Percentiles rank a stretch among this genome's conserved stretches.
Evolutionary conservation across 2,113 vertebrate species (phyloP).

Genomic region (Peromyscus maniculatus): DNA sequence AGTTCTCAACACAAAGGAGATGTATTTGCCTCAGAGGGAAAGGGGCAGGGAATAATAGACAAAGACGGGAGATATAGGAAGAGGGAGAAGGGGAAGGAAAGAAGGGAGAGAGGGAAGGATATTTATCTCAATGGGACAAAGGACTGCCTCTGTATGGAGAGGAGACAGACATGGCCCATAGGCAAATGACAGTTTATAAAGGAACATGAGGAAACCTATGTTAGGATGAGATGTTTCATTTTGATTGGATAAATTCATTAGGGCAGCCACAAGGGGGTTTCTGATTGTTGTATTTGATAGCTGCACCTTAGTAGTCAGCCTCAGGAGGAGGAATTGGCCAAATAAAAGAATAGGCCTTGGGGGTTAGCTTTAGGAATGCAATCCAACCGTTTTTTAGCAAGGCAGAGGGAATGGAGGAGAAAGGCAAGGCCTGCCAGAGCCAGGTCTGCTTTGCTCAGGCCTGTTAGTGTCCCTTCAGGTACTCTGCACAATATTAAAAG

Average conservation of each 20-base stretch:
- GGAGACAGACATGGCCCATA: neutral
- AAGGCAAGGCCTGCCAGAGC: neutral
- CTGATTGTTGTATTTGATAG: too few species aligned
- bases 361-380: neutral
- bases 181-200: neutral
- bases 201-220: neutral
- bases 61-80: neutral
- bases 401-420: neutral
- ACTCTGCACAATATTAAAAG: neutral
- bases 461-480: neutral
- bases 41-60: neutral
- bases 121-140: neutral
- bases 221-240: neutral
- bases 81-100: neutral
- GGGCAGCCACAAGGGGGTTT: neutral
- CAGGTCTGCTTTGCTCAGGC: neutral
- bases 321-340: neutral
- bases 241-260: neutral
- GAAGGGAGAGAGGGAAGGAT: neutral
- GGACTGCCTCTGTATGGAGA: neutral
- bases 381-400: neutral
- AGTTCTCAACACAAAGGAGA: neutral
- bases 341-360: neutral
- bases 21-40: neutral
- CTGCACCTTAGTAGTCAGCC: neutral